Conservation (phyloP, 2,797 vertebrate species). For the Muraenolepis orangiensis region DNA sequence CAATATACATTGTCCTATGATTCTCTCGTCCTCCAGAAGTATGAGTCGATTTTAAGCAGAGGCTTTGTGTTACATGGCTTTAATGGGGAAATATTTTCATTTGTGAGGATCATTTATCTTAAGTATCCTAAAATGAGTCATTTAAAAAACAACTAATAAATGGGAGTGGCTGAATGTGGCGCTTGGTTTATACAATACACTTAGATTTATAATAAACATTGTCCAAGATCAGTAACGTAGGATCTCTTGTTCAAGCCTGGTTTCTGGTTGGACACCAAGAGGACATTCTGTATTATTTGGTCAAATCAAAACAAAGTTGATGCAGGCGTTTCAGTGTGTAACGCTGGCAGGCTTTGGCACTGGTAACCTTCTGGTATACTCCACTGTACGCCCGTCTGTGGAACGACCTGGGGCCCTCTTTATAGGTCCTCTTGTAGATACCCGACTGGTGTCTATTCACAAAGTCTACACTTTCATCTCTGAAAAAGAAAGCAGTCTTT, state of each 20-base stretch:
- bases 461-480: conserved; percentile 55
- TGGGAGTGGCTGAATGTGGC: background rate
- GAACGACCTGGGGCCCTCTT: conserved; percentile 70
- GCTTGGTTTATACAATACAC: background rate
- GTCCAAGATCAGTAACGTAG: background rate
- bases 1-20: conserved; percentile 22
- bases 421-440: conserved; percentile 66
- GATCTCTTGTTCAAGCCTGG: background rate
- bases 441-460: conserved; percentile 64
- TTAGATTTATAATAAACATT: background rate
- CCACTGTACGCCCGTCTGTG: conserved; percentile 63
- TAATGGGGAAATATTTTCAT: conserved; percentile 34
- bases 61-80: conserved; percentile 23
- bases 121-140: no score
- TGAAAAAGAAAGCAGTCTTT: conserved; percentile 19
- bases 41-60: background rate
- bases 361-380: conserved; percentile 37
- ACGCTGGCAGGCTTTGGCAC: background rate
- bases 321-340: background rate
- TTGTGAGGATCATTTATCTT: background rate
- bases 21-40: background rate
- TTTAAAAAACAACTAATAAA: no score
- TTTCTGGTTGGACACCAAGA: background rate
- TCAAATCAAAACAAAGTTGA: background rate
- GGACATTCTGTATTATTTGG: background rate